These are phyloP conservation scores for Cybosia mesomella DNA, from an alignment of 2,888 invertebrate genomes.

Conservation along the genomic window DNA sequence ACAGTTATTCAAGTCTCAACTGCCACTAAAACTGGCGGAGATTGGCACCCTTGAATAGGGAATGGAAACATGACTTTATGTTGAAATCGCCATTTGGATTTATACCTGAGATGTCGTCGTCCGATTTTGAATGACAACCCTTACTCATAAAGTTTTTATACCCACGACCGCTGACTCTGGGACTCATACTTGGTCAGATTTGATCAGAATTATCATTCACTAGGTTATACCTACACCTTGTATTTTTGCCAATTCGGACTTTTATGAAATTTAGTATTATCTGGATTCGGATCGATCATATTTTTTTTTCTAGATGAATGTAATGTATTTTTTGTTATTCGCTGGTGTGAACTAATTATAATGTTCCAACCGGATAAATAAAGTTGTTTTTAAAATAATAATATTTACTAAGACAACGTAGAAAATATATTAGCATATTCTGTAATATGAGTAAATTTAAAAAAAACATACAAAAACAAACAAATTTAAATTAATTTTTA, in stretches of 20 bases:
- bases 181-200: conserved; percentile 32
- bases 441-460: neutral
- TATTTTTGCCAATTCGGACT: conserved; percentile 28
- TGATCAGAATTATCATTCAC: conserved; percentile 34
- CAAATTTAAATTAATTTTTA: too few relatives aligned
- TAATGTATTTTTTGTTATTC: neutral
- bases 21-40: conserved; percentile 28
- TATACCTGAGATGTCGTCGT: conserved; percentile 25
- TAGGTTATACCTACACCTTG: conserved; percentile 25
- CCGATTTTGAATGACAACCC: conserved; percentile 44
- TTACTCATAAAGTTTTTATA: conserved; percentile 50
- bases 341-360: neutral
- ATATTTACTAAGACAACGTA: neutral
- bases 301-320: neutral
- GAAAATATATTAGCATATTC: neutral
- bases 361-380: neutral
- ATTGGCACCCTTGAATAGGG: conserved; percentile 21
- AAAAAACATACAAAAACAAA: too few relatives aligned
- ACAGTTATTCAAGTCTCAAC: conserved; percentile 9
- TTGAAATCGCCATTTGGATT: conserved; percentile 14
- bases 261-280: conserved; percentile 19
- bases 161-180: conserved; percentile 42
- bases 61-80: conserved; percentile 29
- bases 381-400: neutral
- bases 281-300: neutral